Evolutionary conservation across 1,140 invertebrate genomes (phyloP).

Genomic region (Tetranychus urticae): DNA sequence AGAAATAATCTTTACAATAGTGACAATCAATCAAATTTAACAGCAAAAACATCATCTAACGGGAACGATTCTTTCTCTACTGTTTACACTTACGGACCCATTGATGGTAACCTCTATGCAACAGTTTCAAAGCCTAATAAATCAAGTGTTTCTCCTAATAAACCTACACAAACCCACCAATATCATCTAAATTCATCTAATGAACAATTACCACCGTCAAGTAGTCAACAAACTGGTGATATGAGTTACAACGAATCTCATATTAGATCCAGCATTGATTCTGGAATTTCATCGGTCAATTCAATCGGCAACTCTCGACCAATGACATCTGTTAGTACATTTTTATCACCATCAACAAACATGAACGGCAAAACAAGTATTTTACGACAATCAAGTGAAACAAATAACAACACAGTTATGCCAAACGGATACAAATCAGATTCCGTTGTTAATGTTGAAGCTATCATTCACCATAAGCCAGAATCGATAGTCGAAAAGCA

Average conservation of each 20-base stretch:
- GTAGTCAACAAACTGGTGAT: not conserved
- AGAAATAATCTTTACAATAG: no score
- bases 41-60: no score
- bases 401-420: not conserved
- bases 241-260: constrained; percentile 18
- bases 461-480: no score
- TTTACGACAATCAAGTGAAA: not conserved
- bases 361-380: not conserved
- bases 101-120: constrained; percentile 3
- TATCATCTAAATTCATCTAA: not conserved
- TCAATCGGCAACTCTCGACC: not conserved
- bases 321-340: no score
- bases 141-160: not conserved
- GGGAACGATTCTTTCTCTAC: not conserved
- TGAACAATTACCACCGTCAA: not conserved
- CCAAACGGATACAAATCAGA: not conserved
- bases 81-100: not conserved
- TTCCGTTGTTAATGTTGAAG: no score
- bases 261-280: constrained; percentile 12
- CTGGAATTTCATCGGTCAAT: constrained; percentile 4
- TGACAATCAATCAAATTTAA: no score
- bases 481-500: no score
- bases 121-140: not conserved
- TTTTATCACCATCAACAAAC: no score
- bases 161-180: not conserved